phyloP scores from a whole-genome alignment of 2,113 vertebrate genomes.

The Ammodramus savannarum region DNA sequence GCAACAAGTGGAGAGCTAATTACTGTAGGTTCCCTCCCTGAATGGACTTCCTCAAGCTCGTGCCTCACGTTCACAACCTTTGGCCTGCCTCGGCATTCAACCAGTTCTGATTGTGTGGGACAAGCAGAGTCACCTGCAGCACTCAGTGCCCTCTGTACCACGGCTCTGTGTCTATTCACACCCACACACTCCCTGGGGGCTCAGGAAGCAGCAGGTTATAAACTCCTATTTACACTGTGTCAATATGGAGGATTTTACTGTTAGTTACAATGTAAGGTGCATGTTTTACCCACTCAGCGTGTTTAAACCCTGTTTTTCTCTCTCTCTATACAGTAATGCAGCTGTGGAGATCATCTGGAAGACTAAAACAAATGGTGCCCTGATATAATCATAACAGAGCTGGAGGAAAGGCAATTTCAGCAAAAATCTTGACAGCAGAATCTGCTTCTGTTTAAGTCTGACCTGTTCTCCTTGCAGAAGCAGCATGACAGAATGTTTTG shows the following conservation, averaged over 20 bases:
- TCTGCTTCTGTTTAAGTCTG: neutral
- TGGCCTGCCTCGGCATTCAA: neutral
- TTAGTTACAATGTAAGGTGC: neutral
- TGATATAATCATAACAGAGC: neutral
- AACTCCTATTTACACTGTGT: neutral
- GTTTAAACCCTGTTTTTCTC: neutral
- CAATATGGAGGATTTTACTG: neutral
- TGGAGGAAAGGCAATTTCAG: neutral
- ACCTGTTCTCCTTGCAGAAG: neutral
- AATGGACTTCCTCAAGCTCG: neutral
- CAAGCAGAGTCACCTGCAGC: neutral
- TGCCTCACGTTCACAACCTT: neutral
- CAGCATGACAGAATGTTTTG: neutral
- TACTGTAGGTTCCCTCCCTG: neutral
- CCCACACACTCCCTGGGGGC: neutral
- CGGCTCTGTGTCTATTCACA: neutral
- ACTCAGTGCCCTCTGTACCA: neutral
- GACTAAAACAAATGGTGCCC: neutral
- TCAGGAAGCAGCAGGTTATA: neutral
- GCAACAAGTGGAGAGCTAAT: neutral
- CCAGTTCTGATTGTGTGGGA: neutral
- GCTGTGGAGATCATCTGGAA: neutral
- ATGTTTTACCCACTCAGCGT: neutral
- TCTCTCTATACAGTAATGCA: neutral
- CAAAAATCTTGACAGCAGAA: constrained; percentile 5